These are phyloP conservation scores for Linurgus olivaceus DNA, from an alignment of 2,797 vertebrate species.

Conservation along the genomic window DNA sequence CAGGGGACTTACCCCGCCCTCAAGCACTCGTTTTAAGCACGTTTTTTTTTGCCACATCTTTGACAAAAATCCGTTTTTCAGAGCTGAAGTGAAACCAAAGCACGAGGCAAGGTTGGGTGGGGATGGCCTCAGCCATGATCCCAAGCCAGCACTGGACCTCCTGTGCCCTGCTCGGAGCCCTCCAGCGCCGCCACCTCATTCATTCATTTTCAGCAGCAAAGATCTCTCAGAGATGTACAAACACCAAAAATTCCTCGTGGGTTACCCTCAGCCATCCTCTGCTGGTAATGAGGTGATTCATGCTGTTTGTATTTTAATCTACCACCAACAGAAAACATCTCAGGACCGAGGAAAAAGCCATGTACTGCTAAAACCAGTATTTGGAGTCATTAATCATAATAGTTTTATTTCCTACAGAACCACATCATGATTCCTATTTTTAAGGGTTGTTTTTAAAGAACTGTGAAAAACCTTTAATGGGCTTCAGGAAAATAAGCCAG, in stretches of 20 bases:
- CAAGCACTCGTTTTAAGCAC: neutral
- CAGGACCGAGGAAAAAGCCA: neutral
- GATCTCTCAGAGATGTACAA: neutral
- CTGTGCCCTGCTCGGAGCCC: neutral
- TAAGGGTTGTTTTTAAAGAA: conserved; percentile 41
- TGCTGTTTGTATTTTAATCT: neutral
- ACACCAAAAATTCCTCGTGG: neutral
- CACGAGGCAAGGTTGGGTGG: neutral
- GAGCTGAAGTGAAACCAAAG: conserved; percentile 4
- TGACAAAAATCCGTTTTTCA: neutral
- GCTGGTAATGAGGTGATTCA: conserved; percentile 25
- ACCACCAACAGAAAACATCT: neutral
- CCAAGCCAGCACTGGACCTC: conserved; percentile 46
- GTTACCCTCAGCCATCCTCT: conserved; percentile 24
- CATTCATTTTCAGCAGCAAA: neutral
- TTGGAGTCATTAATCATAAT: neutral
- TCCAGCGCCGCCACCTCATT: neutral
- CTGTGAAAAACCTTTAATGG: conserved; percentile 20
- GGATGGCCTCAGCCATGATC: neutral
- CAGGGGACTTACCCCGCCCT: neutral
- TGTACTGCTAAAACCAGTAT: neutral
- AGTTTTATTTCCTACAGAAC: conserved; percentile 40
- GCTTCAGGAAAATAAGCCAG: conserved; percentile 28
- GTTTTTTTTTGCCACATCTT: neutral
- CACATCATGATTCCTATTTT: conserved; percentile 11